Evolutionary conservation across 2,113 vertebrate species (phyloP).

Genomic region (Menidia beryllina): DNA sequence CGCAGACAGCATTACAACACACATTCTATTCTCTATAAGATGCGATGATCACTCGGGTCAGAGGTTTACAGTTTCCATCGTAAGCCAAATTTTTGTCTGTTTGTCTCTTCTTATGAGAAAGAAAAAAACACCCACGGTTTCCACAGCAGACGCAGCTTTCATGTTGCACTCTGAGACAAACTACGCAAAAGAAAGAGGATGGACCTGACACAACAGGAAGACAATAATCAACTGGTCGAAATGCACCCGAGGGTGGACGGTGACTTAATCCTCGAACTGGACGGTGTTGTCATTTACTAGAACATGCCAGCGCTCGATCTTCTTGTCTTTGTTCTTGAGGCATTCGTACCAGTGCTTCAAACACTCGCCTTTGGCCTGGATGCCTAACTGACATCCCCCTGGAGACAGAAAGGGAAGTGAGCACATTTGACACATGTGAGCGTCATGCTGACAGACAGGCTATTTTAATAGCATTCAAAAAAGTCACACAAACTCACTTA

Average conservation of each 20-base stretch:
- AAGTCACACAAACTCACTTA: too few relatives aligned
- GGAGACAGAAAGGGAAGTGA: background rate
- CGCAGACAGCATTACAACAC: slow-evolving; percentile 19
- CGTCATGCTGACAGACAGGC: too few relatives aligned
- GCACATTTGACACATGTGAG: background rate
- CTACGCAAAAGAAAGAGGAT: slow-evolving; percentile 17
- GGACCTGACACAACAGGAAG: background rate
- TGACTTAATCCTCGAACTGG: slow-evolving; percentile 71
- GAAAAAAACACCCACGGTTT: slow-evolving; percentile 37
- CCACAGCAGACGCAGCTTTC: slow-evolving; percentile 23
- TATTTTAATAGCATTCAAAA: too few relatives aligned
- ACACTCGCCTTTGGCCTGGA: slow-evolving; percentile 94
- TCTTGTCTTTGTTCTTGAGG: slow-evolving; percentile 98
- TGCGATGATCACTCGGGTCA: background rate
- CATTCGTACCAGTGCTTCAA: slow-evolving; percentile 99
- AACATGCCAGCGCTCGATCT: slow-evolving; percentile 95
- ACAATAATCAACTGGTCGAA: slow-evolving; percentile 15
- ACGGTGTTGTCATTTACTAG: slow-evolving; percentile 88
- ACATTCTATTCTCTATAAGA: slow-evolving; percentile 29
- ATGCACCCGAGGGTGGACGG: background rate
- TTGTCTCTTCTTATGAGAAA: background rate
- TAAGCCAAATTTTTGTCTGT: background rate
- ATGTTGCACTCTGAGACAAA: slow-evolving; percentile 16
- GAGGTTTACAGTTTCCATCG: background rate
- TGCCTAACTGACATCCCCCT: slow-evolving; percentile 92